A percentile compares a stretch with the other conserved stretches of the same genome.
These are phyloP conservation scores for Cladopsammia gracilis DNA, from an alignment of 64 coral and sea anemone species.

Conservation along the genomic window DNA sequence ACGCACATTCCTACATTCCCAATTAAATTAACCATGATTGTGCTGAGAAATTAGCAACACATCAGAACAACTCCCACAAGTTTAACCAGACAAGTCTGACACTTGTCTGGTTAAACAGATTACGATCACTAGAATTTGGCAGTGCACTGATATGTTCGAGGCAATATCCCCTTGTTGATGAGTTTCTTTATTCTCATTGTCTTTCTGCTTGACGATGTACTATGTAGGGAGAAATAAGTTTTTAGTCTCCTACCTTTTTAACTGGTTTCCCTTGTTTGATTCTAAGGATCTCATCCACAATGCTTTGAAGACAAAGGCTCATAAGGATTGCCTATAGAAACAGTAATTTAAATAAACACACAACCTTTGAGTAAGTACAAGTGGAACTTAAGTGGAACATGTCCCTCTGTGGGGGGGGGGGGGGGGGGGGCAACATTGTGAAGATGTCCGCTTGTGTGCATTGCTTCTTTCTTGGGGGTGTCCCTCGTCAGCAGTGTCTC, in stretches of 20 bases:
- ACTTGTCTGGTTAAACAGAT: background rate
- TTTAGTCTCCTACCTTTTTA: constrained; percentile 50
- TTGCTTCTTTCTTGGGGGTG: too few relatives aligned
- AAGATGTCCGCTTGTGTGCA: too few relatives aligned
- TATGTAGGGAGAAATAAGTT: background rate
- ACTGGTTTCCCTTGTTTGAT: constrained; percentile 72
- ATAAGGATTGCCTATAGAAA: constrained; percentile 84
- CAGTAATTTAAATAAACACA: background rate
- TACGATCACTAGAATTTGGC: background rate
- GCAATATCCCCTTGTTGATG: background rate
- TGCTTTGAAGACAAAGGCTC: constrained; percentile 95
- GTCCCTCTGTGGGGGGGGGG: too few relatives aligned
- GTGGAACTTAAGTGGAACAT: too few relatives aligned
- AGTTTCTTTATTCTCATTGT: too few relatives aligned
- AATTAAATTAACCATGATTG: too few relatives aligned
- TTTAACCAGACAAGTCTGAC: too few relatives aligned
- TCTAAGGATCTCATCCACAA: constrained; percentile 98
- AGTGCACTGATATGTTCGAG: background rate
- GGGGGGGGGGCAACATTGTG: too few relatives aligned
- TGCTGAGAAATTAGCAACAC: too few relatives aligned
- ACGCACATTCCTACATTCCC: too few relatives aligned
- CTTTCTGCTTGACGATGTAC: background rate
- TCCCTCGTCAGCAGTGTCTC: too few relatives aligned
- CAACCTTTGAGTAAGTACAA: background rate
- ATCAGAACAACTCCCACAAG: too few relatives aligned